phyloP scores from a whole-genome alignment of 2,888 invertebrate species.

The Cryptus viduatorius region DNA sequence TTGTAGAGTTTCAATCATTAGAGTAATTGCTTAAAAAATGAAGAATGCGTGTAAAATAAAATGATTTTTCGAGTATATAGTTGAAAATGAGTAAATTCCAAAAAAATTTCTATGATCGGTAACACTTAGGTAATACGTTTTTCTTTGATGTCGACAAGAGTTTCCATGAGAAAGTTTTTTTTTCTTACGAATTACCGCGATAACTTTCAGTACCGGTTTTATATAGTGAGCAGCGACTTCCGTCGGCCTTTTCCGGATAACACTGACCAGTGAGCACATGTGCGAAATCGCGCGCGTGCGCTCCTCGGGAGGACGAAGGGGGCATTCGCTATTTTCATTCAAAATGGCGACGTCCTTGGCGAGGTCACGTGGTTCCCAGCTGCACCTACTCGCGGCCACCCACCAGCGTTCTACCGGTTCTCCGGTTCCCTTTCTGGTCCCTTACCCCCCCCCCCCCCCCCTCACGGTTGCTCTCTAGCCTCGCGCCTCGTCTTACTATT shows the following conservation, averaged over 20 bases:
- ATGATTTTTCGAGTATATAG: no score
- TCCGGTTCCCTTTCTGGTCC: conserved; percentile 59
- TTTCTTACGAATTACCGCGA: conserved; percentile 36
- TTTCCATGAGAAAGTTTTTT: neutral
- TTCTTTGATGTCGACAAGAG: neutral
- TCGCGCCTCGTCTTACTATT: conserved; percentile 7
- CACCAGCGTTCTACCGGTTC: conserved; percentile 73
- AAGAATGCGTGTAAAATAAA: no score
- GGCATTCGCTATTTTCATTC: conserved; percentile 71
- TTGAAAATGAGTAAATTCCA: no score
- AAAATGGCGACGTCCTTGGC: conserved; percentile 82
- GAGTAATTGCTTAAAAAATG: no score
- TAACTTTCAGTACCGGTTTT: conserved; percentile 23
- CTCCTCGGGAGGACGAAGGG: conserved; percentile 2
- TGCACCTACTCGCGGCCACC: conserved; percentile 78
- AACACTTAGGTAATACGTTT: neutral
- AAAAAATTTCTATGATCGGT: neutral
- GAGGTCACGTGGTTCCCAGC: conserved; percentile 80
- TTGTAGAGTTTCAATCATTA: no score
- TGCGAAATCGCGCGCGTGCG: conserved; percentile 43
- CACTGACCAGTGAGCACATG: conserved; percentile 22
- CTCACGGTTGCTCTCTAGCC: conserved; percentile 6
- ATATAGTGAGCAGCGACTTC: conserved; percentile 17
- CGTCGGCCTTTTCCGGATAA: conserved; percentile 61
- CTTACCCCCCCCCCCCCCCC: conserved; percentile 38